Evolutionary conservation across 2,888 invertebrate species (phyloP).

Genomic region (Rhagophthalmus giganteus): DNA sequence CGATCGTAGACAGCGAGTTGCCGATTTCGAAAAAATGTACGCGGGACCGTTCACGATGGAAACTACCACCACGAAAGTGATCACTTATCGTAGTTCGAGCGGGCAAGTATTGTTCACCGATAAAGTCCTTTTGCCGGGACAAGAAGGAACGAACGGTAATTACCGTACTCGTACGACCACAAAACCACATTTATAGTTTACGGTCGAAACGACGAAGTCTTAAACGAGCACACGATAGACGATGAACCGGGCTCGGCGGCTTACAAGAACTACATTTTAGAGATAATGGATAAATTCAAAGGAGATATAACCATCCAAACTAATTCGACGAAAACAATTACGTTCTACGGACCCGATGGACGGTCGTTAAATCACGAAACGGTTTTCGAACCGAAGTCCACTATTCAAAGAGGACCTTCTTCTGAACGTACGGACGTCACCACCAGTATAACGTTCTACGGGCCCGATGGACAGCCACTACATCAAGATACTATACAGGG

Average conservation of each 20-base stretch:
- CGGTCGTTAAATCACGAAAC: slow-evolving; percentile 2
- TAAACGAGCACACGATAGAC: slow-evolving; percentile 14
- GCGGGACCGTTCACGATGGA: slow-evolving; percentile 13
- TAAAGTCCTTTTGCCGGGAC: neutral
- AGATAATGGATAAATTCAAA: slow-evolving; percentile 7
- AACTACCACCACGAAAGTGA: slow-evolving; percentile 12
- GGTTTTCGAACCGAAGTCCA: slow-evolving; percentile 13
- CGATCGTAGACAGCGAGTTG: neutral
- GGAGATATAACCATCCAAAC: slow-evolving; percentile 16
- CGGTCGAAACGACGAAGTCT: slow-evolving; percentile 10
- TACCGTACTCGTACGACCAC: neutral
- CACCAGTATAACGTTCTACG: slow-evolving; percentile 16
- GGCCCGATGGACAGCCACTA: slow-evolving; percentile 16
- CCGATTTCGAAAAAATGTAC: slow-evolving; percentile 4
- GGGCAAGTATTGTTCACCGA: slow-evolving; percentile 12
- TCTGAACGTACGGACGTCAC: neutral
- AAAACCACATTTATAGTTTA: slow-evolving; percentile 21
- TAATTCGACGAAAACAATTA: slow-evolving; percentile 18
- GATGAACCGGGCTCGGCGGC: slow-evolving; percentile 15
- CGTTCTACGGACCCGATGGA: slow-evolving; percentile 10
- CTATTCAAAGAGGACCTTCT: slow-evolving; percentile 8
- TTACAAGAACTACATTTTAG: slow-evolving; percentile 11
- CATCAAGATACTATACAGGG: slow-evolving; percentile 16
- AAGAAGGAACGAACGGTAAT: neutral
- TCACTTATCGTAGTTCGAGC: slow-evolving; percentile 8